Conservation (phyloP, 2,113 vertebrate species). For the Candoia aspera region DNA sequence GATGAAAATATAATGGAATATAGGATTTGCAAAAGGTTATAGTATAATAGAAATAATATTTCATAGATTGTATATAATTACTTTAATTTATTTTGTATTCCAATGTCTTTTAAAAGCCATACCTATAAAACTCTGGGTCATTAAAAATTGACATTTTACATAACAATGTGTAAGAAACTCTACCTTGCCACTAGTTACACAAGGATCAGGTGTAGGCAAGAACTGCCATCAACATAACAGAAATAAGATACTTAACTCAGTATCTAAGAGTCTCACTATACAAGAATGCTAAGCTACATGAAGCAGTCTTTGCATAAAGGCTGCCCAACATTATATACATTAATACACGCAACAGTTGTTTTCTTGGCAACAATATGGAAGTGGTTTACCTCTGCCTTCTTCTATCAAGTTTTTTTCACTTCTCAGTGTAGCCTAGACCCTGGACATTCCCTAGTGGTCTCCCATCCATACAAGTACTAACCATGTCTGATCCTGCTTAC, state of each 20-base stretch:
- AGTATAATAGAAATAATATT: neutral
- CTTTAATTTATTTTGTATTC: neutral
- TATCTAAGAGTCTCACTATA: neutral
- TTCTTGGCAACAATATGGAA: neutral
- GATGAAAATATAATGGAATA: no score
- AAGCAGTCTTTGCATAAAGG: neutral
- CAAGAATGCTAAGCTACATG: neutral
- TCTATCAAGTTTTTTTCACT: no score
- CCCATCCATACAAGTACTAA: no score
- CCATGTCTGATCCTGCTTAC: no score
- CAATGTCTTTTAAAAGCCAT: neutral
- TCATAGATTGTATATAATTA: neutral
- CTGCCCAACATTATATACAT: neutral
- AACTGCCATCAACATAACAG: neutral
- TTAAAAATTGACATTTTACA: neutral
- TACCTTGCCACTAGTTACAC: neutral
- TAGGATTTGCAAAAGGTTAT: neutral
- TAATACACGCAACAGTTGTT: no score
- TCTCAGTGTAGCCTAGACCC: no score
- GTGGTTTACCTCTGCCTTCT: neutral
- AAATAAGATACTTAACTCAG: neutral
- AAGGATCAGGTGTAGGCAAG: neutral
- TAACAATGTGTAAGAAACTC: neutral
- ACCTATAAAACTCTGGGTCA: neutral
- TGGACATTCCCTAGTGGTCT: no score